Conservation (phyloP, 2,113 vertebrate genomes). For the Amazona guildingii region DNA sequence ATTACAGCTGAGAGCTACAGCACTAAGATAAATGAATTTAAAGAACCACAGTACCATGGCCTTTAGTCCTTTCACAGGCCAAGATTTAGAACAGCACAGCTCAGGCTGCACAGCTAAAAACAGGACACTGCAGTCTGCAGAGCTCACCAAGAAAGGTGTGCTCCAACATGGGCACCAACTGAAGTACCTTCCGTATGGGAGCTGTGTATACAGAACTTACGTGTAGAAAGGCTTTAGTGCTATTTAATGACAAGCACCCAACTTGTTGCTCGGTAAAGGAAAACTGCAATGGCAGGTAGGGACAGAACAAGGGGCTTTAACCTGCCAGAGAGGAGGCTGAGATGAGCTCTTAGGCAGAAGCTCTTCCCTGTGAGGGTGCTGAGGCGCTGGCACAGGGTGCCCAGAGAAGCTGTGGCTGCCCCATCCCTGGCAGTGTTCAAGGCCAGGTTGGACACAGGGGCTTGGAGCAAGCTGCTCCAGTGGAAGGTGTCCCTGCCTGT, state of each 20-base stretch:
- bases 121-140: neutral
- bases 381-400: neutral
- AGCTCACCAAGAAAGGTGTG: neutral
- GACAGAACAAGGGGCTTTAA: neutral
- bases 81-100: neutral
- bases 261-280: rapidly evolving
- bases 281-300: neutral
- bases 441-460: neutral
- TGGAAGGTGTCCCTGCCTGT: neutral
- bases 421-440: no score
- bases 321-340: neutral
- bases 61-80: neutral
- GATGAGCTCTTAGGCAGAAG: neutral
- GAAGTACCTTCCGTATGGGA: neutral
- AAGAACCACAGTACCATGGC: neutral
- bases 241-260: neutral
- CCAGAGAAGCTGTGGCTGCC: no score
- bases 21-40: neutral
- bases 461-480: neutral
- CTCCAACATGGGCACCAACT: rapidly evolving
- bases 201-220: rapidly evolving
- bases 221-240: neutral
- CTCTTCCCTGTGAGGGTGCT: neutral
- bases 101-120: neutral
- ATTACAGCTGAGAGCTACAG: neutral